Evolutionary conservation across 2,888 invertebrate genomes (phyloP).

Genomic region (Tetramorium bicarinatum): DNA sequence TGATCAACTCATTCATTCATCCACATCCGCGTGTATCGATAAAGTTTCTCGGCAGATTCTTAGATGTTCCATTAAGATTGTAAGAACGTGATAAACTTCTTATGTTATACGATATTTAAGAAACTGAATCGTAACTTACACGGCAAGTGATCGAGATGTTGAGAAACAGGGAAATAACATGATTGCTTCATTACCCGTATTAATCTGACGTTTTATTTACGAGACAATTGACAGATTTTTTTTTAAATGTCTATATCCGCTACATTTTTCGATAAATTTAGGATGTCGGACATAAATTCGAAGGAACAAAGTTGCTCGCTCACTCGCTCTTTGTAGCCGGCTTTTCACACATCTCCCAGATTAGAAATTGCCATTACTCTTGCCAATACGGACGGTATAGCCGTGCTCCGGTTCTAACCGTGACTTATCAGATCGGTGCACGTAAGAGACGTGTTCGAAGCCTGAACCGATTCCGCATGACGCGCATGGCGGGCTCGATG

Average conservation of each 20-base stretch:
- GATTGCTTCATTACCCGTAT: background rate
- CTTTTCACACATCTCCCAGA: conserved; percentile 44
- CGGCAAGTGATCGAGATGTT: background rate
- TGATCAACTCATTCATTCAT: conserved; percentile 28
- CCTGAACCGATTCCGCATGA: conserved; percentile 69
- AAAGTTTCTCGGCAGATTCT: background rate
- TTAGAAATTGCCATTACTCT: conserved; percentile 59
- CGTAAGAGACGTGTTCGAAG: conserved; percentile 60
- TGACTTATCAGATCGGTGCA: conserved; percentile 69
- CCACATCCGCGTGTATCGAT: conserved; percentile 12
- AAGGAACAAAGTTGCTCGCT: conserved; percentile 2
- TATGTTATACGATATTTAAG: background rate
- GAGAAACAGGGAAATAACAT: background rate
- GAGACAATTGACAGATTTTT: background rate
- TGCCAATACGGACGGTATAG: conserved; percentile 59
- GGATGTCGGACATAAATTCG: background rate
- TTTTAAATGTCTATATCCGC: background rate
- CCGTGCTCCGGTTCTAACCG: conserved; percentile 64
- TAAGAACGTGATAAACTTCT: conserved; percentile 25
- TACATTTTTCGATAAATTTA: background rate
- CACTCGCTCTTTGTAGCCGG: conserved; percentile 16
- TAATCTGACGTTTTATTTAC: background rate
- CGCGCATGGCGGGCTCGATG: conserved; percentile 78
- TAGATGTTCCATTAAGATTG: conserved; percentile 12
- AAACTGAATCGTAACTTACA: conserved; percentile 16